Evolutionary conservation across 2,797 vertebrate species (phyloP).

Genomic region (Dromococcyx pavoninus): DNA sequence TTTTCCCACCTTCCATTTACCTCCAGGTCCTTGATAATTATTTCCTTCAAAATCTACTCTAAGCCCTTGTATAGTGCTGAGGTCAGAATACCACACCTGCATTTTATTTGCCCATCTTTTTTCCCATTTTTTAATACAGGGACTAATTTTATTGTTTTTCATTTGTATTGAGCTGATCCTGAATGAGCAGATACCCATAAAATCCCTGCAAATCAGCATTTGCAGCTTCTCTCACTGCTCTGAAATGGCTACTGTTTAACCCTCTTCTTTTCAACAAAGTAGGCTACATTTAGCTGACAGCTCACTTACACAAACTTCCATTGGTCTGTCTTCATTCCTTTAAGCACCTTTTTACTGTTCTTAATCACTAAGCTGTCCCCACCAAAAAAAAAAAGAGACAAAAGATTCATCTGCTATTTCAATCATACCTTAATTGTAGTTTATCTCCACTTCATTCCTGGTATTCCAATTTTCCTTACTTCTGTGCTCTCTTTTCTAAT

Average conservation of each 20-base stretch:
- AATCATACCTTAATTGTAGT: neutral
- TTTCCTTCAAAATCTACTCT: neutral
- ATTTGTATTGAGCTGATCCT: neutral
- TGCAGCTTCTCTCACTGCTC: neutral
- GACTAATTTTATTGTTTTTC: neutral
- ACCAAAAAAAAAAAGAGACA: neutral
- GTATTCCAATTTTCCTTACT: neutral
- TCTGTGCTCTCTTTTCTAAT: neutral
- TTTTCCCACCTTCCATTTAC: slow-evolving; percentile 36
- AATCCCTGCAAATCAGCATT: neutral
- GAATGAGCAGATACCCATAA: neutral
- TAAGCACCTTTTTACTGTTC: neutral
- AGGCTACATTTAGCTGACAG: neutral
- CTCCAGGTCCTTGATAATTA: neutral
- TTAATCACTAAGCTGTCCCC: neutral
- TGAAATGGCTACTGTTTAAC: neutral
- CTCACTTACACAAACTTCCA: neutral
- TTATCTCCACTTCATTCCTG: neutral
- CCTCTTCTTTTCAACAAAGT: neutral
- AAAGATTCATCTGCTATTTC: neutral
- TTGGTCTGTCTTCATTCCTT: neutral
- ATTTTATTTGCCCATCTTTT: neutral
- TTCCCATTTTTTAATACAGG: neutral
- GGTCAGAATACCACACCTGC: neutral
- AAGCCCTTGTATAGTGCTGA: slow-evolving; percentile 4